Conservation (phyloP, 2,888 invertebrate species). For the Drosophila helvetica region DNA sequence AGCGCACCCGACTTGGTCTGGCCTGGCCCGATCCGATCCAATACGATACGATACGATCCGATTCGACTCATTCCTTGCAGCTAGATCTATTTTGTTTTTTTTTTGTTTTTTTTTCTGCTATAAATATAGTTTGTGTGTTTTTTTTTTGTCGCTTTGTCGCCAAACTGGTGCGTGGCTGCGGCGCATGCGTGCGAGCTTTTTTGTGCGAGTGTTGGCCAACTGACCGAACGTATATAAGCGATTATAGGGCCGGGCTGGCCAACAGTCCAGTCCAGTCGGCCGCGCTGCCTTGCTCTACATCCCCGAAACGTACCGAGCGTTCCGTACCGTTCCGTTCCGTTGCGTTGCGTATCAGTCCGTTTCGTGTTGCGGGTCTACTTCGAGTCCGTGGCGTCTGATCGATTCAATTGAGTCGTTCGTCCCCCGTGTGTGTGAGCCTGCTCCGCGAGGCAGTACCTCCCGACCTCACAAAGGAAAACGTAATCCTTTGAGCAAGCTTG, state of each 20-base stretch:
- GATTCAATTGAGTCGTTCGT: too few relatives aligned
- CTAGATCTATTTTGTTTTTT: constrained; percentile 46
- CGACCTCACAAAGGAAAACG: constrained; percentile 11
- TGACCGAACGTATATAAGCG: constrained; percentile 85
- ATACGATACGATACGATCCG: background rate
- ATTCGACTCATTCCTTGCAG: constrained; percentile 49
- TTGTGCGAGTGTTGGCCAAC: constrained; percentile 63
- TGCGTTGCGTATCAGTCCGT: constrained; percentile 24
- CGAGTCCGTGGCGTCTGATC: constrained; percentile 1
- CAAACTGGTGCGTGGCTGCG: constrained; percentile 79
- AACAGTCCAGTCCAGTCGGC: constrained; percentile 81
- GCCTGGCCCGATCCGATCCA: background rate
- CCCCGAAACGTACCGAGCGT: constrained; percentile 74
- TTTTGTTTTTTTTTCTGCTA: constrained; percentile 34
- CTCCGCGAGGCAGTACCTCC: background rate
- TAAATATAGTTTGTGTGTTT: constrained; percentile 43
- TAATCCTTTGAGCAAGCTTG: constrained; percentile 5
- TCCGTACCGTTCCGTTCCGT: constrained; percentile 20
- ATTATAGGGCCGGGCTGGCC: constrained; percentile 84
- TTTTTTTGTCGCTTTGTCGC: constrained; percentile 67
- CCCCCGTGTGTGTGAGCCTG: background rate
- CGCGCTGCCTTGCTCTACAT: constrained; percentile 83
- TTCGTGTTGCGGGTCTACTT: constrained; percentile 1
- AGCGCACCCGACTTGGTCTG: constrained; percentile 45
- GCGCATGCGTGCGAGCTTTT: constrained; percentile 71